Conservation (phyloP, 2,797 vertebrate species). For the Kryptopterus vitreolus region DNA sequence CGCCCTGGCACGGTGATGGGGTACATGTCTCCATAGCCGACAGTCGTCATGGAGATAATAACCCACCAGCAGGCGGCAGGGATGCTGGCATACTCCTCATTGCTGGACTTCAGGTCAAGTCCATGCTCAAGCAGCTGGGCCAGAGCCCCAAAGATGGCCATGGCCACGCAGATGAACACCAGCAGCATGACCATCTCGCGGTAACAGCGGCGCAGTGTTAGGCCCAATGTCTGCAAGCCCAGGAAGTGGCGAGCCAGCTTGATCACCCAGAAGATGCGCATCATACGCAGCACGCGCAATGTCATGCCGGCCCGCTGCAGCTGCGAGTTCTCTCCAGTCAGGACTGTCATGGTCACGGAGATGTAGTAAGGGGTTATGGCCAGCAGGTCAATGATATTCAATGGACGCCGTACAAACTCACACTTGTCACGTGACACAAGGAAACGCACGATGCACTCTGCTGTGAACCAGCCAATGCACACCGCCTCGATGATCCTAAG, state of each 20-base stretch:
- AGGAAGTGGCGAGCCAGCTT: slow-evolving; percentile 89
- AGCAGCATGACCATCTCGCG: slow-evolving; percentile 90
- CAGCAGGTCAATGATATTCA: slow-evolving; percentile 89
- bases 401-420: slow-evolving; percentile 85
- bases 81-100: slow-evolving; percentile 87
- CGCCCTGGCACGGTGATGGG: slow-evolving; percentile 87
- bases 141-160: slow-evolving; percentile 89
- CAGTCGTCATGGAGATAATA: slow-evolving; percentile 92
- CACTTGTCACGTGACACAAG: slow-evolving; percentile 89
- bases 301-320: slow-evolving; percentile 87
- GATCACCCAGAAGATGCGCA: slow-evolving; percentile 92
- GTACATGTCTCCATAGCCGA: slow-evolving; percentile 91
- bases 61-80: slow-evolving; percentile 91
- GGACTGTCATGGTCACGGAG: slow-evolving; percentile 85
- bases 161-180: slow-evolving; percentile 88
- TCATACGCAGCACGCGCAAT: slow-evolving; percentile 85
- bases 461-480: slow-evolving; percentile 92
- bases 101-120: slow-evolving; percentile 84
- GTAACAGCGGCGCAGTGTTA: slow-evolving; percentile 88
- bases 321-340: slow-evolving; percentile 86
- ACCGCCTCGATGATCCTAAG: slow-evolving; percentile 90
- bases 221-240: slow-evolving; percentile 86
- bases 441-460: slow-evolving; percentile 90
- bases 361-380: slow-evolving; percentile 89
- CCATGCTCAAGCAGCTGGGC: slow-evolving; percentile 88